Base-by-base conservation (phyloP, 2,888 invertebrate species). In the Dryobotodes eremita region DNA sequence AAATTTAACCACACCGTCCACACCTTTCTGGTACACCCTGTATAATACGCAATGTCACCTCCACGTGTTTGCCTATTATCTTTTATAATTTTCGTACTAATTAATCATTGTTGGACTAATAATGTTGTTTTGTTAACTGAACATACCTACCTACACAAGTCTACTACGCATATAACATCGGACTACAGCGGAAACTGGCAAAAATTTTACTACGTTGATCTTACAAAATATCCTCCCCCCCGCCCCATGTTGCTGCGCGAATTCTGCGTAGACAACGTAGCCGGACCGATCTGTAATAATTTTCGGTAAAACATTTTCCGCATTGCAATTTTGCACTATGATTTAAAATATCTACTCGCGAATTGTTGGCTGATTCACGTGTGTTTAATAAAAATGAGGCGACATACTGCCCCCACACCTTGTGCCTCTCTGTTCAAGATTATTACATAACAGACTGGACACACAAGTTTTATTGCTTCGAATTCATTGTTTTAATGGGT, bases 341-440 rank as follows among this genome's bases (percentile, higher is more conserved):
- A 79, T 84, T 87, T 76, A 72, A 79, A 80, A 81, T 68, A 73
- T 15, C 55, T 79, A 76, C 61, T 80, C 62, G 78, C 71, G 36
- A 78, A 70, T 73, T 75, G 68, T 36, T 31, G 36, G 31, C 69
- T 75, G 77, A 84, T 77, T 85, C 86, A 83, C 85, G 66, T 70
- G 77, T 50, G 36, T 59, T 46, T 75, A 69, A 83, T 68, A 81
- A 76, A 86, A 86, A 81, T 86, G 72, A 85, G 78, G 65, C 85
- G 85, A 81, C 78, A 77, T 48, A 81, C 74, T 69, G 71, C 84
- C 75, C 71, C 75, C 74, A 75, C 79, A 74, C 8, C 42, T 79
- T 75, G 66, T 71, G 53, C 53, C 46, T 50, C 71, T 81, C 17
- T 55, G 53, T 36, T 69, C 66, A 72, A 80, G 78, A 65, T 23